A percentile compares a stretch with the other conserved stretches of the same genome.
Conservation (phyloP, 2,113 vertebrate genomes). For the Gallinago jamesoni region DNA sequence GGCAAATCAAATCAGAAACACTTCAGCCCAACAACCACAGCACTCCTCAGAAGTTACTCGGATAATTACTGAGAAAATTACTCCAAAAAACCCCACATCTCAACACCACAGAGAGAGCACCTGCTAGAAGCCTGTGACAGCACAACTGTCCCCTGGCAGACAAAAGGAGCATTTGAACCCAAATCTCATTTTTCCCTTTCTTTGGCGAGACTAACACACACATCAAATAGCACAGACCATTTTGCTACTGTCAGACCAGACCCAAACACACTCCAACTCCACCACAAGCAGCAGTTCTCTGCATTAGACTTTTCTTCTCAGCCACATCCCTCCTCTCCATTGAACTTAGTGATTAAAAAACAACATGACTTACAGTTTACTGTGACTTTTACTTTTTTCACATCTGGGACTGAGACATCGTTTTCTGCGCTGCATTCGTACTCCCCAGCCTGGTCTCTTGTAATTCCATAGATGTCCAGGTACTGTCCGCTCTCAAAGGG, state of each 20-base stretch:
- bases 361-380: conserved; percentile 92
- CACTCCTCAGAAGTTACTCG: neutral
- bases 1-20: rapidly evolving
- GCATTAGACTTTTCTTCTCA: neutral
- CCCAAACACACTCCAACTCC: neutral
- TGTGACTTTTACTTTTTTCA: conserved; percentile 92
- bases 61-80: rapidly evolving
- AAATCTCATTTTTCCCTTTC: neutral
- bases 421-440: conserved; percentile 97
- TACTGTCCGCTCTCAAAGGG: conserved; percentile 94
- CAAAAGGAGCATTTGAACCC: neutral
- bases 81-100: neutral
- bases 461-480: conserved; percentile 95
- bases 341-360: neutral
- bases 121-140: neutral
- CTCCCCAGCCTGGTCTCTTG: conserved; percentile 93
- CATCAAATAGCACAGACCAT: neutral
- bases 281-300: neutral
- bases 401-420: conserved; percentile 92
- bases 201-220: too few relatives aligned
- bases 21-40: neutral
- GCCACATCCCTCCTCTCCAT: neutral
- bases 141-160: neutral
- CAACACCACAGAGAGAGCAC: neutral
- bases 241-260: rapidly evolving